Conservation (phyloP, 2,113 vertebrate species). For the Tachuris rubrigastra region DNA sequence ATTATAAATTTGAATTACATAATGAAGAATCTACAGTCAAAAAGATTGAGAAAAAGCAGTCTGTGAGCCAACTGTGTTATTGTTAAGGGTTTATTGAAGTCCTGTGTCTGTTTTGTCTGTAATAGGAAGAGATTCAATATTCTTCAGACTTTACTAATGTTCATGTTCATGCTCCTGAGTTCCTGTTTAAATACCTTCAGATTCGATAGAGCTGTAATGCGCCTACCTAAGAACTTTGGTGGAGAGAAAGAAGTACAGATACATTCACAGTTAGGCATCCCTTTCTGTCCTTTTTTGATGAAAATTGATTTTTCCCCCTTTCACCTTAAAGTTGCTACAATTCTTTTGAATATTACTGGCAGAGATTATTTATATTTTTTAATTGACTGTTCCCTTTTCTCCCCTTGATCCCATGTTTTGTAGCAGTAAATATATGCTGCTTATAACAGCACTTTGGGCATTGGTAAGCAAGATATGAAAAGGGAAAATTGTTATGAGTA, state of each 20-base stretch:
- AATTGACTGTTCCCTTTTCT: neutral
- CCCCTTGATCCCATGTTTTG: neutral
- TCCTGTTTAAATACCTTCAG: neutral
- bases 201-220: neutral
- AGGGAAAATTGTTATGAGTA: neutral
- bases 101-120: neutral
- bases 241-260: neutral
- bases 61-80: neutral
- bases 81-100: neutral
- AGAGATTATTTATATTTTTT: neutral
- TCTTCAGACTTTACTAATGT: neutral
- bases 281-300: neutral
- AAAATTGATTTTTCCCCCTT: neutral
- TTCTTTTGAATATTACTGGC: neutral
- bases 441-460: neutral
- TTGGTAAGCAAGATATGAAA: conserved; percentile 17
- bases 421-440: neutral
- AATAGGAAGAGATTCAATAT: neutral
- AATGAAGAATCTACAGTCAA: neutral
- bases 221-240: neutral
- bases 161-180: neutral
- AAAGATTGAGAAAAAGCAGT: neutral
- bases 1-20: neutral
- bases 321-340: neutral
- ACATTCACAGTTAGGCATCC: neutral